Percentiles rank a stretch among this genome's conserved stretches.
Evolutionary conservation across 35 echinoderm and acorn worm genomes (phyloP).

Genomic region (Apostichopus japonicus): DNA sequence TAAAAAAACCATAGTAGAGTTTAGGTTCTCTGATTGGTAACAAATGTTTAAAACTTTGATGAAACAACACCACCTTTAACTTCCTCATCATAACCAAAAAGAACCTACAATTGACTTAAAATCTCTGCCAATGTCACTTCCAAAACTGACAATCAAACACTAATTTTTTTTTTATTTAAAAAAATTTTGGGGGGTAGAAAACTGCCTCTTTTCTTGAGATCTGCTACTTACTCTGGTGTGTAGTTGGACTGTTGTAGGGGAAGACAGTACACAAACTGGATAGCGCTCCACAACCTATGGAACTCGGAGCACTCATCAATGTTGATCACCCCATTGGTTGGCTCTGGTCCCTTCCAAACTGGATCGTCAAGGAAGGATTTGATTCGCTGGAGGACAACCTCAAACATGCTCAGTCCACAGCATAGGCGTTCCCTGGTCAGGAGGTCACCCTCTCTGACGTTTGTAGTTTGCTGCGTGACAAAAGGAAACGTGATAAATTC

Average conservation of each 20-base stretch:
- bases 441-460: constrained; percentile 84
- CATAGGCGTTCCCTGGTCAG: constrained; percentile 94
- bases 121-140: no score
- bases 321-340: constrained; percentile 96
- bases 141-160: no score
- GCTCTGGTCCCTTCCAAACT: constrained; percentile 79
- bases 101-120: no score
- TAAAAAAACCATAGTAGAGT: no score
- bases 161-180: no score
- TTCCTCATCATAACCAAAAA: no score
- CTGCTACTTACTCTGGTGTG: constrained; percentile 88
- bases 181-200: no score
- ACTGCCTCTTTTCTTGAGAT: no score
- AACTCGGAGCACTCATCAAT: constrained; percentile 98
- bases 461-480: constrained; percentile 71
- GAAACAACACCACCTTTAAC: no score
- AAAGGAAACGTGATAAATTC: no score
- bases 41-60: no score
- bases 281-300: constrained; percentile 97
- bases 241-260: constrained; percentile 88
- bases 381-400: constrained; percentile 89
- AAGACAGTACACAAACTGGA: constrained; percentile 98
- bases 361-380: constrained; percentile 90
- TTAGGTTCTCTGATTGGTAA: no score
- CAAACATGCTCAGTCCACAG: constrained; percentile 97